Base-by-base conservation (phyloP, 2,888 invertebrate genomes). In the Mechanitis mazaeus region DNA sequence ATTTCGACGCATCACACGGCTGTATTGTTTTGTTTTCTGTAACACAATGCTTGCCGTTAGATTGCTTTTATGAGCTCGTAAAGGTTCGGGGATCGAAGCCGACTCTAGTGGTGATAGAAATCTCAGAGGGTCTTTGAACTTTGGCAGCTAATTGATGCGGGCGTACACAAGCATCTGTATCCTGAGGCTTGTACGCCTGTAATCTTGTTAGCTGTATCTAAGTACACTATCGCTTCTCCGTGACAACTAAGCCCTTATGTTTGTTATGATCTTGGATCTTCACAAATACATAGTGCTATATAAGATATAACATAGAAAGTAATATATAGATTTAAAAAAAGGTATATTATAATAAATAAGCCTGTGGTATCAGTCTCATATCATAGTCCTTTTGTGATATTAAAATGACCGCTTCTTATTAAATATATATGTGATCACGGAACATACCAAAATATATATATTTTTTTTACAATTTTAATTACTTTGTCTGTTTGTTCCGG, bases 1-100 rank as follows among this genome's bases (percentile, higher is more conserved):
- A 11, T 50, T 58, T 31, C 62, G 63, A 56, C 64, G 58, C 59
- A 69, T 71, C 69, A 69, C 9, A 63, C 68, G 70, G 67, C 56
- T 65, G 60, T 69, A 69, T 69, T 66, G 68, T 68, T 70, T 71
- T 69, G 50, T 50, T 31, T n/a, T 2, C 9, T 31, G 56, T 54
- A 59, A 54, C 56, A n/a, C 20, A 31, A 58, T 9, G 45, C 46
- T 45, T 12, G 45, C 54, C 58, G 58, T 58, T 58, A 58, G 59
- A 50, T 56, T 31, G 47, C 38, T 50, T 60, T 55, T 47, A 55
- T 59, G 57, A 54, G 55, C 54, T 57, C 60, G 60, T 55, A 42
- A 38, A 54, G 50, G 56, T 50, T 53, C 59, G 54, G 61, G 60
- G 58, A 58, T 57, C 60, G 60, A 63, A 65, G 59, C 59, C 54